Evolutionary conservation across 2,888 invertebrate species (phyloP).

Genomic region (Nasonovia ribisnigri): DNA sequence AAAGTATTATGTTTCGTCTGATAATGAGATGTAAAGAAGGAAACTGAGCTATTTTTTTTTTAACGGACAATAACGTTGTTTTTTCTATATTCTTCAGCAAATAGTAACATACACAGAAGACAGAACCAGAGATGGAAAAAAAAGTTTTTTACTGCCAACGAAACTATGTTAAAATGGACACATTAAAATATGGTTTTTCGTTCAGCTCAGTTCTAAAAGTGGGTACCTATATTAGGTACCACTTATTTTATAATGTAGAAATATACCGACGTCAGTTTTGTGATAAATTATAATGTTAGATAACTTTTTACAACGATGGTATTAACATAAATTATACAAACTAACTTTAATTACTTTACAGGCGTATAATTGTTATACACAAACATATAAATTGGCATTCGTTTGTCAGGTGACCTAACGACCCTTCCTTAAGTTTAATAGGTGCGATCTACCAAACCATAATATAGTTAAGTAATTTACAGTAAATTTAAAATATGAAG

Average conservation of each 20-base stretch:
- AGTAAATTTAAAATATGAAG: background rate
- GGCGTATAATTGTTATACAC: background rate
- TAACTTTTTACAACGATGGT: slow-evolving; percentile 10
- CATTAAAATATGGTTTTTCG: slow-evolving; percentile 24
- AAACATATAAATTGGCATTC: background rate
- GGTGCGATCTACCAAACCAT: background rate
- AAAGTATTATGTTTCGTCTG: background rate
- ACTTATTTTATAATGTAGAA: background rate
- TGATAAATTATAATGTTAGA: slow-evolving; percentile 43
- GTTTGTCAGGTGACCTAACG: background rate
- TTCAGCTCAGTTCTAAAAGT: background rate
- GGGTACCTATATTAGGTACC: background rate
- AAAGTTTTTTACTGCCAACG: background rate
- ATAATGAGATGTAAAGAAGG: background rate
- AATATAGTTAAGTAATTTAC: background rate
- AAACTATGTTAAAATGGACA: background rate
- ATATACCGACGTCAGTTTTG: background rate
- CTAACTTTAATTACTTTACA: slow-evolving; percentile 22
- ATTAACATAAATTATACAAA: slow-evolving; percentile 32
- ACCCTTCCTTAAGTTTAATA: background rate
- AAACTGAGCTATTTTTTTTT: background rate
- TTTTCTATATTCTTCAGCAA: background rate
- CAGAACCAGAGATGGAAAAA: background rate
- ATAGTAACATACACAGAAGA: background rate
- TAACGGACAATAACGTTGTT: background rate